Evolutionary conservation across 2,113 vertebrate species (phyloP).

Genomic region (Rhabdornis inornatus): DNA sequence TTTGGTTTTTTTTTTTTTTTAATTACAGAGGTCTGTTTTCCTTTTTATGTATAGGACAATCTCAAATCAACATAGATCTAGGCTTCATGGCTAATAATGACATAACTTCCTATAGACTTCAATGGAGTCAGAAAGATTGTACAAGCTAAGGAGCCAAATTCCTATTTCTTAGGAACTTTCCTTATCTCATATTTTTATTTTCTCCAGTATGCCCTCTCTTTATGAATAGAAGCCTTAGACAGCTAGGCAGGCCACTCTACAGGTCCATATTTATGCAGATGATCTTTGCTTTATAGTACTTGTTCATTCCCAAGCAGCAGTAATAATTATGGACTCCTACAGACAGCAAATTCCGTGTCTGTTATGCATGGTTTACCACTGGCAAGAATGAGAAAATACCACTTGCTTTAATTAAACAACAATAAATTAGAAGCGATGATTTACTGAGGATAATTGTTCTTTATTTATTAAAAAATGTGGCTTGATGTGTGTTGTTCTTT

Average conservation of each 20-base stretch:
- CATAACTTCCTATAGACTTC: not conserved
- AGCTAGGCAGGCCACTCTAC: not conserved
- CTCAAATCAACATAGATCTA: not conserved
- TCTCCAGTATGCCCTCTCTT: not conserved
- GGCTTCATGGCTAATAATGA: not conserved
- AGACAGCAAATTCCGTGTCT: not conserved
- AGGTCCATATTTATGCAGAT: not conserved
- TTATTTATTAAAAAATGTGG: conserved; percentile 44
- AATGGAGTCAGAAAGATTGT: not conserved
- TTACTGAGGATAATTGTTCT: conserved; percentile 42
- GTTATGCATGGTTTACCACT: not conserved
- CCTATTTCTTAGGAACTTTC: not conserved
- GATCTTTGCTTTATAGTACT: not conserved
- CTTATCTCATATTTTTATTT: not conserved
- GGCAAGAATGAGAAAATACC: not conserved
- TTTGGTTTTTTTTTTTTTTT: not conserved
- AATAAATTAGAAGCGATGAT: conserved; percentile 18
- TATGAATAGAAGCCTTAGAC: not conserved
- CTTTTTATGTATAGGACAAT: not conserved
- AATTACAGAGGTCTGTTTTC: not conserved
- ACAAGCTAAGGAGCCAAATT: not conserved
- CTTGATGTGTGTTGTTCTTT: conserved; percentile 26
- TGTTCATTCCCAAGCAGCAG: not conserved
- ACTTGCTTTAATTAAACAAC: conserved; percentile 52
- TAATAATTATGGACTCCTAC: not conserved